phyloP scores from a whole-genome alignment of 2,888 invertebrate species.

The Microctonus aethiopoides region DNA sequence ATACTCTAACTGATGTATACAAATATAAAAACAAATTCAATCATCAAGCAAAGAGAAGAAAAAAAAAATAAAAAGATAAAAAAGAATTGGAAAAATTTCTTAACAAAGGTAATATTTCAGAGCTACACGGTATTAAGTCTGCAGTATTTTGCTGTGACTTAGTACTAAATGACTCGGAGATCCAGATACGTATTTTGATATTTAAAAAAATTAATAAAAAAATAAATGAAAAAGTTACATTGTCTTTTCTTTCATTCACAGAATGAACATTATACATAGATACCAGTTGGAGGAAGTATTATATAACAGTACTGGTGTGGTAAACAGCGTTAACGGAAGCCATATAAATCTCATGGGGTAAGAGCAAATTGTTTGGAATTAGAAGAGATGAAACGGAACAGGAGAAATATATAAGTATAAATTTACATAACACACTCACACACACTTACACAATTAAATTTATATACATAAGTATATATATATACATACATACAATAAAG shows the following conservation, averaged over 20 bases:
- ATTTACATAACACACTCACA: too few relatives aligned
- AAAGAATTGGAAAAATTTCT: constrained; percentile 12
- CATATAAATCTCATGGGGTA: constrained; percentile 56
- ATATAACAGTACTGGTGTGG: constrained; percentile 29
- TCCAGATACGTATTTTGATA: not conserved
- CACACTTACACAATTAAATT: too few relatives aligned
- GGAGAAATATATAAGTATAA: constrained; percentile 36
- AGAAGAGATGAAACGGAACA: constrained; percentile 50
- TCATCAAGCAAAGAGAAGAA: constrained; percentile 6
- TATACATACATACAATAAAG: constrained; percentile 31
- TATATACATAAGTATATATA: too few relatives aligned
- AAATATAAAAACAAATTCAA: constrained; percentile 18
- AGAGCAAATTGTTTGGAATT: constrained; percentile 60
- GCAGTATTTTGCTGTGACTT: too few relatives aligned
- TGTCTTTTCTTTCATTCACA: not conserved
- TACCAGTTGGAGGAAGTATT: constrained; percentile 19
- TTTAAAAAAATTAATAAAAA: not conserved
- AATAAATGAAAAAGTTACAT: not conserved
- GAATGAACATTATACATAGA: constrained; percentile 11
- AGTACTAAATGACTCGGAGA: too few relatives aligned
- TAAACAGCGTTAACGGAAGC: constrained; percentile 34
- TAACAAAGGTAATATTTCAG: too few relatives aligned
- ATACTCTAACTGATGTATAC: not conserved
- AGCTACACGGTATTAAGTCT: too few relatives aligned
- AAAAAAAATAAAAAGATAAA: constrained; percentile 10